Evolutionary conservation across 1,140 invertebrate genomes (phyloP).

Genomic region (Argopecten irradians): DNA sequence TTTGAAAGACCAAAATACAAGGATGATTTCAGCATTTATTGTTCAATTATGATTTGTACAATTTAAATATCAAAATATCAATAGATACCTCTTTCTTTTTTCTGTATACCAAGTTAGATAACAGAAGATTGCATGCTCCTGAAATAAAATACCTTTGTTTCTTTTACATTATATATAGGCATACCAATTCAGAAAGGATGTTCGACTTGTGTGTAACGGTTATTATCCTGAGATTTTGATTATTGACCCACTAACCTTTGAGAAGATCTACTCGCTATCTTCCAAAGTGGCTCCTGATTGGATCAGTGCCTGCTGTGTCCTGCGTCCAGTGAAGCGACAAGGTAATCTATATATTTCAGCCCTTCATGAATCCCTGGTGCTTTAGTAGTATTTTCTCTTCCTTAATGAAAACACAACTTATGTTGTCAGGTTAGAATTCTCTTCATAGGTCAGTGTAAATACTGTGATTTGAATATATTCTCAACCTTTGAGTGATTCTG

Average conservation of each 20-base stretch:
- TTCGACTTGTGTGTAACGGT: slow-evolving; percentile 93
- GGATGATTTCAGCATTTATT: too few species aligned
- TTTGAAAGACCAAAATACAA: too few species aligned
- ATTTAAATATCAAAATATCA: too few species aligned
- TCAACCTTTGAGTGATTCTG: too few species aligned
- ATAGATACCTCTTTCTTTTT: too few species aligned
- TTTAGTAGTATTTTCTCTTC: background rate
- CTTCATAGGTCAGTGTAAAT: background rate
- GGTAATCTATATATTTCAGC: slow-evolving; percentile 61
- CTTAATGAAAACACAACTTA: background rate
- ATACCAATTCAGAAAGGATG: slow-evolving; percentile 89
- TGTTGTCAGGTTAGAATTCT: background rate
- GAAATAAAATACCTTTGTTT: background rate
- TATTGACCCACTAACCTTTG: slow-evolving; percentile 96
- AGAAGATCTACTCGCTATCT: slow-evolving; percentile 93
- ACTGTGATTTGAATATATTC: background rate
- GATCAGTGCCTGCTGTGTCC: slow-evolving; percentile 96
- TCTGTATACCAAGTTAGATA: too few species aligned
- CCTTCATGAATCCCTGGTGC: background rate
- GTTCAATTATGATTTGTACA: too few species aligned
- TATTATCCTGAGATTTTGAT: slow-evolving; percentile 98
- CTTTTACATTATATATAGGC: slow-evolving; percentile 80
- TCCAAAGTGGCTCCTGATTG: slow-evolving; percentile 98
- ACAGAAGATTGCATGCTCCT: background rate
- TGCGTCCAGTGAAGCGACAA: slow-evolving; percentile 84